Evolutionary conservation across 2,888 invertebrate species (phyloP).

Genomic region (Scotopteryx bipunctaria): DNA sequence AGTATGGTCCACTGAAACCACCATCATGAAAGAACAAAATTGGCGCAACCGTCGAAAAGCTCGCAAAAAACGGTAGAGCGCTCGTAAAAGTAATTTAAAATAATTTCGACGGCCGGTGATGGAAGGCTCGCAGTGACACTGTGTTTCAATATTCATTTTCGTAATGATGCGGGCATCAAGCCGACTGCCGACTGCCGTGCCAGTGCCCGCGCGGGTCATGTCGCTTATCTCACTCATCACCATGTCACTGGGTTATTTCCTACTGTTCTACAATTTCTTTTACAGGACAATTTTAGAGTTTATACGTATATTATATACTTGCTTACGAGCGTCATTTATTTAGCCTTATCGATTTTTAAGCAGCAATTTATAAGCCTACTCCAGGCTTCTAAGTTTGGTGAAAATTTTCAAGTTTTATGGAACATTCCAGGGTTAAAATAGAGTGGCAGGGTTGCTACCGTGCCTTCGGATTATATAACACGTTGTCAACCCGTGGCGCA

Average conservation of each 20-base stretch:
- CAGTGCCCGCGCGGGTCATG: slow-evolving; percentile 8
- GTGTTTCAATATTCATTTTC: slow-evolving; percentile 29
- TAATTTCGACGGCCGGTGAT: slow-evolving; percentile 37
- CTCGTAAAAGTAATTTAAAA: slow-evolving; percentile 37
- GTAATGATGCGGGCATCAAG: slow-evolving; percentile 22
- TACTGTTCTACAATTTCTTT: not conserved
- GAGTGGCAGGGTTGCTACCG: not conserved
- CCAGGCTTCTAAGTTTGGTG: too few relatives aligned
- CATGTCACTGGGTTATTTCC: not conserved
- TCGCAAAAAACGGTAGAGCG: slow-evolving; percentile 30
- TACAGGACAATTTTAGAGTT: too few relatives aligned
- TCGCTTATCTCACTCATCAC: slow-evolving; percentile 10
- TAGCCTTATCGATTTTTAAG: too few relatives aligned
- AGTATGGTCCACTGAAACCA: not conserved
- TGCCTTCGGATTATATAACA: not conserved
- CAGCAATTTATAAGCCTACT: too few relatives aligned
- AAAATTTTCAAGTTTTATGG: not conserved
- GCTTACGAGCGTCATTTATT: too few relatives aligned
- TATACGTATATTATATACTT: too few relatives aligned
- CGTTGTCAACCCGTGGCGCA: slow-evolving; percentile 1
- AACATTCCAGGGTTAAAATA: not conserved
- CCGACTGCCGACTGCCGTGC: slow-evolving; percentile 17
- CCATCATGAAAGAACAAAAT: slow-evolving; percentile 16
- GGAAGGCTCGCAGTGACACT: slow-evolving; percentile 30
- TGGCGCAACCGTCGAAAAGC: slow-evolving; percentile 23